Evolutionary conservation across 2,113 vertebrate species (phyloP), one percentile per base, ranked within the genome.

Genomic region (Callipepla californica): DNA sequence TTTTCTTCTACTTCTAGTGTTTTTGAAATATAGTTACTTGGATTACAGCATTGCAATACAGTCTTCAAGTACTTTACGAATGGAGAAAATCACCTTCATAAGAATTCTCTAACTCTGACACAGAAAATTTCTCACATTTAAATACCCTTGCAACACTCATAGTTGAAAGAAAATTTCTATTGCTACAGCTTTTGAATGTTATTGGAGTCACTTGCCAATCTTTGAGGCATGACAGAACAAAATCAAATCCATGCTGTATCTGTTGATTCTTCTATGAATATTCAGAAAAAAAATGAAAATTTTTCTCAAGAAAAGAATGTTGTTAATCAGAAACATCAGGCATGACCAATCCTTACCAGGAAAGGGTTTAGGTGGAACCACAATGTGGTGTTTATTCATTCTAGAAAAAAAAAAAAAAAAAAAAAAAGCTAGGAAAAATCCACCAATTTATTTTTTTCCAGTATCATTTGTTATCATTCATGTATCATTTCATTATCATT

Each of bases 241-340:
- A 94, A 93, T 74, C 19, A 79, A 94, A 90, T 61, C 59, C 83
- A 94, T 67, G 57, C 80, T 94, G 36, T 85, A 66, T 55, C 14
- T 69, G 51, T 89, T 93, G 62, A 40, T 59, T 40, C 50, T 94
- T 94, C 76, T 23, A 76, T 82, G 57, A 62, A 80, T 85, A 82
- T 78, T 75, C 44, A 75, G 7, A 6, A 18, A 66, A 45, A 53
- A 25, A 25, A 13, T 4, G 34, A 6, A 30, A 50, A 7, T 76
- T 92, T 86, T 96, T 95, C 36, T 95, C 14, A 66, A 19, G 38
- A 62, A 95, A 95, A 57, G 38, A 96, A 82, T 85, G 80, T 22
- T 70, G 14, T 42, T 95, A 95, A 94, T 96, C 84, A 87, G 77
- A 96, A 95, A 96, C 95, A 97, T 76, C 65, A 89, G 81, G 26